Evolutionary conservation across 1,140 invertebrate genomes (phyloP).

Genomic region (Mercenaria mercenaria): DNA sequence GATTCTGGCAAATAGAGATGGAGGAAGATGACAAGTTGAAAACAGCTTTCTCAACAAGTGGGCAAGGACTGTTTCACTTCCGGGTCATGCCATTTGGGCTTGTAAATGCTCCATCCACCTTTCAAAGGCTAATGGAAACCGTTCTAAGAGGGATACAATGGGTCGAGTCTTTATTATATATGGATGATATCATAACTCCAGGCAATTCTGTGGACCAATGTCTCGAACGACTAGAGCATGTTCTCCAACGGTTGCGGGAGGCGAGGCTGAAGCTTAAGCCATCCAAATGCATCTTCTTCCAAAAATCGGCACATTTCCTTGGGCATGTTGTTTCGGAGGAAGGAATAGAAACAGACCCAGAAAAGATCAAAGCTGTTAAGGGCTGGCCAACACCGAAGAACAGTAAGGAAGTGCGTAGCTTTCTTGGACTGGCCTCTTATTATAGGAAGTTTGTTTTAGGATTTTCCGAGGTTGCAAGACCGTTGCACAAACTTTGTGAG

Average conservation of each 20-base stretch:
- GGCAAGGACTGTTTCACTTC: conserved; percentile 15
- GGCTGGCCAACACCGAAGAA: conserved; percentile 63
- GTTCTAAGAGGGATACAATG: conserved; percentile 64
- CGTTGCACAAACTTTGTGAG: conserved; percentile 51
- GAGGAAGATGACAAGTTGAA: conserved; percentile 78
- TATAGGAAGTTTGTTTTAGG: conserved; percentile 52
- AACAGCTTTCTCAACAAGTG: conserved; percentile 78
- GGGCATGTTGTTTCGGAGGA: conserved; percentile 52
- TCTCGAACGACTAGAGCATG: neutral
- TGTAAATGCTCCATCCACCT: conserved; percentile 64
- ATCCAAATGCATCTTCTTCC: conserved; percentile 53
- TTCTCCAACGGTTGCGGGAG: conserved; percentile 30
- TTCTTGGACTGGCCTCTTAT: conserved; percentile 57
- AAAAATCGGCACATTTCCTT: conserved; percentile 65
- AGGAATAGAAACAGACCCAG: conserved; percentile 28
- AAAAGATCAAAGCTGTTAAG: conserved; percentile 11
- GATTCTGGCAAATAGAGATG: conserved; percentile 84
- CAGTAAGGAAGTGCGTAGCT: conserved; percentile 58
- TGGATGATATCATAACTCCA: conserved; percentile 68
- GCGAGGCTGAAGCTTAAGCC: conserved; percentile 59
- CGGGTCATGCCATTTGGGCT: conserved; percentile 57
- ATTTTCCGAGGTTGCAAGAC: conserved; percentile 56
- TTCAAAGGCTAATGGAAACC: conserved; percentile 75
- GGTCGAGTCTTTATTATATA: conserved; percentile 52
- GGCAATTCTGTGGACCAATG: conserved; percentile 3